These are phyloP conservation scores for Sebastes paucispinis DNA, from an alignment of 2,797 vertebrate species.

Conservation along the genomic window DNA sequence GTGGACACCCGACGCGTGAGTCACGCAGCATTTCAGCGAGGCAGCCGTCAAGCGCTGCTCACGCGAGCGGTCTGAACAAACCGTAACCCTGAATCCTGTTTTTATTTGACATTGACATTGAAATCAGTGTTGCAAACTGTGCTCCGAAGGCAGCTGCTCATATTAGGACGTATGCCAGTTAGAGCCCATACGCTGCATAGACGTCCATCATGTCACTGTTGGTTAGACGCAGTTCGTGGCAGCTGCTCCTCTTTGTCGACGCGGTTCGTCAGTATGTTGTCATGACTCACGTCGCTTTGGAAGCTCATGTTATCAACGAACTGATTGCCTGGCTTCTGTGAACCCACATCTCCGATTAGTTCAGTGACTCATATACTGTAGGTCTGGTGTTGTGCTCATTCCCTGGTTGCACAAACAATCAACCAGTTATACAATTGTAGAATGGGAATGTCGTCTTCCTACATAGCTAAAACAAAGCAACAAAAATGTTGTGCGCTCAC, in stretches of 20 bases:
- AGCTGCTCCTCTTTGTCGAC: background rate
- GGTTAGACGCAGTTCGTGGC: background rate
- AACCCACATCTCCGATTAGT: background rate
- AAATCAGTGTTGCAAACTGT: background rate
- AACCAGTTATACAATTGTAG: background rate
- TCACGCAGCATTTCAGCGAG: no score
- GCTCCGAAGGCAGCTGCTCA: background rate
- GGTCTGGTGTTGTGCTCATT: background rate
- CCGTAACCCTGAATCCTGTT: no score
- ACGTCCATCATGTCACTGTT: background rate
- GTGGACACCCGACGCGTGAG: no score
- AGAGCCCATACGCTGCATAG: background rate
- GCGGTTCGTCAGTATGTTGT: background rate
- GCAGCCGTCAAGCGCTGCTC: no score
- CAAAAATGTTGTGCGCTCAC: no score
- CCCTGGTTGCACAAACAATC: background rate
- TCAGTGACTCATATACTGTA: background rate
- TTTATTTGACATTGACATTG: background rate
- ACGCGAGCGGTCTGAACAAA: no score
- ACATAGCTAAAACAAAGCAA: background rate
- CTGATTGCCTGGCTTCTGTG: background rate
- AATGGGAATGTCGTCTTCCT: background rate
- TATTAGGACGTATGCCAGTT: background rate
- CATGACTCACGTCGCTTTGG: background rate
- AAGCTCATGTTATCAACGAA: conserved; percentile 6